Evolutionary conservation across 2,113 vertebrate genomes (phyloP).

Genomic region (Circaetus gallicus): DNA sequence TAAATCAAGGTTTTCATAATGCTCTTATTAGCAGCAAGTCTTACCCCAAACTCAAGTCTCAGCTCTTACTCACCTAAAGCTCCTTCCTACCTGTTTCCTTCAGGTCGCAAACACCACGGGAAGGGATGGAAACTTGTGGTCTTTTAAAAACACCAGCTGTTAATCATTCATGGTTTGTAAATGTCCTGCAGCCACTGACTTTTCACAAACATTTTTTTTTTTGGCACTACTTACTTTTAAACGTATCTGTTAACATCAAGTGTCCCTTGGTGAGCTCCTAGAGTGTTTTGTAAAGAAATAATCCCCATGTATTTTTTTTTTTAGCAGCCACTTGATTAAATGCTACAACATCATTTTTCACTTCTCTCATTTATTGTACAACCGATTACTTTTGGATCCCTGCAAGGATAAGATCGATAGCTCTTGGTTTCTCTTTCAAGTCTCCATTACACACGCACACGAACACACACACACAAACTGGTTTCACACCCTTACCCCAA

Average conservation of each 20-base stretch:
- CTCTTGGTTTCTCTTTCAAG: not conserved
- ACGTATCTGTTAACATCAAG: not conserved
- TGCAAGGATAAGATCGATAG: not conserved
- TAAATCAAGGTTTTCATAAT: not conserved
- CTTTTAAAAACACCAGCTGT: not conserved
- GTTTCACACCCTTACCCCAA: not conserved
- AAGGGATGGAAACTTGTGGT: accelerated
- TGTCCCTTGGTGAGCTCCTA: not conserved
- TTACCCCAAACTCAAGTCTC: not conserved
- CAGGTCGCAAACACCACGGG: not conserved
- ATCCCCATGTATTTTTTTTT: not conserved
- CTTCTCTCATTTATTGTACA: not conserved
- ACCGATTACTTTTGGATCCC: not conserved
- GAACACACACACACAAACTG: not conserved
- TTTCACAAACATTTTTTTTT: not conserved
- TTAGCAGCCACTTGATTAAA: not conserved
- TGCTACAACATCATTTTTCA: not conserved
- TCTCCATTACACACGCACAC: not conserved
- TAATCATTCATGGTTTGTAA: not conserved
- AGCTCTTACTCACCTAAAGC: not conserved
- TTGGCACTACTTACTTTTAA: not conserved
- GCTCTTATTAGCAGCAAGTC: not conserved
- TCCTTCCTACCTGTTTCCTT: not conserved
- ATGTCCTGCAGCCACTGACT: not conserved
- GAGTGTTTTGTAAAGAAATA: not conserved